phyloP scores from a whole-genome alignment of 2,797 vertebrate genomes.

The Rhynchonycteris naso region DNA sequence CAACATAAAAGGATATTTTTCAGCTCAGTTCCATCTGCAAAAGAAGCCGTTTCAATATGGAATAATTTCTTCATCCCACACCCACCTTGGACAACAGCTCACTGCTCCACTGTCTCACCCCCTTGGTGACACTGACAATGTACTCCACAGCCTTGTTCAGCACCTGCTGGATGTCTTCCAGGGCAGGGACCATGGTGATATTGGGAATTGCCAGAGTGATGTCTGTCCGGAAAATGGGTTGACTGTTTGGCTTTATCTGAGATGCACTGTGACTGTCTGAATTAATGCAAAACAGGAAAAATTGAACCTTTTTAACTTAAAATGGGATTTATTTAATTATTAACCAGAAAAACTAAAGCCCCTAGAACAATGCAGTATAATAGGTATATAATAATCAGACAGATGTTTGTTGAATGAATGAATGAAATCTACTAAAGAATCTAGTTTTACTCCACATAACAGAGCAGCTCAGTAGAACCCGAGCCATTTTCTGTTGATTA shows the following conservation, averaged over 20 bases:
- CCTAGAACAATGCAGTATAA: neutral
- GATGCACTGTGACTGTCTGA: conserved; percentile 85
- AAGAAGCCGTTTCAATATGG: neutral
- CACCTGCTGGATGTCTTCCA: conserved; percentile 95
- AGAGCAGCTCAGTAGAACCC: neutral
- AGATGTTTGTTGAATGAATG: neutral
- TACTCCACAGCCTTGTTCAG: conserved; percentile 91
- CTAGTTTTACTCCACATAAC: neutral
- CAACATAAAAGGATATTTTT: conserved; percentile 50
- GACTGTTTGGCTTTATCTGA: conserved; percentile 81
- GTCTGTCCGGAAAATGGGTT: conserved; percentile 91
- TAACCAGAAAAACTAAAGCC: neutral
- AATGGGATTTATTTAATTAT: neutral
- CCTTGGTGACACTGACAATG: conserved; percentile 92
- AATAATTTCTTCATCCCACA: neutral
- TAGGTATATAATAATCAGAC: neutral
- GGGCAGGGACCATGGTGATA: conserved; percentile 89
- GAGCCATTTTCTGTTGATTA: neutral
- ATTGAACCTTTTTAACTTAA: neutral
- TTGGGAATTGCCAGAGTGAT: conserved; percentile 93
- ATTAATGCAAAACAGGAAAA: conserved; percentile 56
- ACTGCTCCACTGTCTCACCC: conserved; percentile 93
- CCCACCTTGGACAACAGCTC: conserved; percentile 92
- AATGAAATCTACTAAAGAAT: neutral
- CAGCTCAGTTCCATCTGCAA: neutral